Evolutionary conservation across 1,140 invertebrate genomes (phyloP), one percentile per base, ranked within the genome.

Genomic region (Alviniconcha marisindica): DNA sequence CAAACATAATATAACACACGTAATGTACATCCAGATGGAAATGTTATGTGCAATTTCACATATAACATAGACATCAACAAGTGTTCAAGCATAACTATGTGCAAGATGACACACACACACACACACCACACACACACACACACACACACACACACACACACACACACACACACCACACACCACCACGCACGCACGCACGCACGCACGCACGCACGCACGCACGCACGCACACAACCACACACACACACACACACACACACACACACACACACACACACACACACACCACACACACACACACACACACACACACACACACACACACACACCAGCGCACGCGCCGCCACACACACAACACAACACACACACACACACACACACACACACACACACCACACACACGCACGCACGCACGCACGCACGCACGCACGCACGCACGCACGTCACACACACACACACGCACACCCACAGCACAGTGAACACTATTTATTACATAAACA

Each of bases 161-260:
- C 63, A 66, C 63, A 66, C n/a, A 66, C 63, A 66, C 63, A 66
- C 63, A 66, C n/a, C n/a, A 66, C 63, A 66, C 63, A 66, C 63
- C 28, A 24, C 28, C 63, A 66, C 63, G 33, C 63, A 33, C 63
- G 33, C 63, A 66, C 63, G 28, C 63, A 66, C 54, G n/a, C 54
- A 56, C 54, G n/a, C 54, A 56, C 54, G n/a, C 54, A 56, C 54
- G n/a, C 54, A 56, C 54, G n/a, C 54, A 56, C 54, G 21, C 54
- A 56, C 54, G n/a, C 54, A 56, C 54, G n/a, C 54, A 56, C 21
- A 56, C 54, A 56, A 15, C 5, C 54, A 56, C 54, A 5, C 54
- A 56, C 54, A 5, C 54, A 56, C 54, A 56, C 54, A 56, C 54
- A 56, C 21, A 21, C 54, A 56, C 54, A 56, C 54, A 56, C 63